Percentiles rank a stretch among this genome's conserved stretches.
These are phyloP conservation scores for Sebastes itinus DNA, from an alignment of 2,797 vertebrate genomes.

Conservation along the genomic window DNA sequence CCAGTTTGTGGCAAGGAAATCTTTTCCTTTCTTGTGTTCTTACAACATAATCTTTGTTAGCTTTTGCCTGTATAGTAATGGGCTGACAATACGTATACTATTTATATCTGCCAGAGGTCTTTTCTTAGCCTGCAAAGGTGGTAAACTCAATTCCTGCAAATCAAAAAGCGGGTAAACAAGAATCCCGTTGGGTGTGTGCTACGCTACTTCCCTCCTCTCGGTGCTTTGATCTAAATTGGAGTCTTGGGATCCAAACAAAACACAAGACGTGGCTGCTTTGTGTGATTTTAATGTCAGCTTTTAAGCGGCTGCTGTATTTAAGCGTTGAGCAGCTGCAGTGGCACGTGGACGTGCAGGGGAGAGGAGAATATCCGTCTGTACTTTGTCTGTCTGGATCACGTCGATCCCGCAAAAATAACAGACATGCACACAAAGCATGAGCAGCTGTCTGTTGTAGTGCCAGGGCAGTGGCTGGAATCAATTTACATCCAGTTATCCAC, in stretches of 20 bases:
- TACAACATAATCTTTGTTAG: background rate
- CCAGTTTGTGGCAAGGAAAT: background rate
- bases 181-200: slow-evolving; percentile 17
- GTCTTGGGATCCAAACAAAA: slow-evolving; percentile 24
- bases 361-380: background rate
- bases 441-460: slow-evolving; percentile 8
- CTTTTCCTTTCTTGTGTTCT: background rate
- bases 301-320: background rate
- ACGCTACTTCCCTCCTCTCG: slow-evolving; percentile 2
- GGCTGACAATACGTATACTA: background rate
- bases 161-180: slow-evolving; percentile 21
- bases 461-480: slow-evolving; percentile 13
- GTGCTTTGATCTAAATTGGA: slow-evolving; percentile 54
- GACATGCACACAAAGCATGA: background rate
- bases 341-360: background rate
- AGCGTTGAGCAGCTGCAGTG: background rate
- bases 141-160: slow-evolving; percentile 7
- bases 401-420: background rate
- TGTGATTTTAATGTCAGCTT: slow-evolving; percentile 25
- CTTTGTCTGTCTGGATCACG: background rate
- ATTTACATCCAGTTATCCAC: slow-evolving; percentile 12
- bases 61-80: background rate
- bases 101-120: background rate
- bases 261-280: slow-evolving; percentile 9
- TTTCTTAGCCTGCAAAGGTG: slow-evolving; percentile 5